Conservation (phyloP, 2,113 vertebrate genomes). For the Caracal caracal region DNA sequence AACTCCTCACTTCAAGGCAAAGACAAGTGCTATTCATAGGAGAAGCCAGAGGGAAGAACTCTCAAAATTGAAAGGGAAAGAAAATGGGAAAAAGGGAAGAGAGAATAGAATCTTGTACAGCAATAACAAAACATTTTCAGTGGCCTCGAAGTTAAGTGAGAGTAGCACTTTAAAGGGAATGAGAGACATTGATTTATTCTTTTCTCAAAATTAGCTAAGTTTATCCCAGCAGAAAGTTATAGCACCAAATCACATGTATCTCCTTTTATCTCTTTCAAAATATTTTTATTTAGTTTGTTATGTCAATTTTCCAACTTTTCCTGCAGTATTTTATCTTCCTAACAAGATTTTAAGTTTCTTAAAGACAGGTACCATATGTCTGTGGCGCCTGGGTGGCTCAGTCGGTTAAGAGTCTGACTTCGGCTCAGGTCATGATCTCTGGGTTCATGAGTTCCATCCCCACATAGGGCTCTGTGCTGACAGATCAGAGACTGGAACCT, state of each 20-base stretch:
- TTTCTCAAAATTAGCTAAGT: neutral
- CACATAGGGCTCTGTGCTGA: no score
- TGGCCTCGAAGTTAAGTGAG: neutral
- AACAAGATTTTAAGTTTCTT: slow-evolving; percentile 16
- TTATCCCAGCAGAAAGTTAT: neutral
- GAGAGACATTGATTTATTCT: neutral
- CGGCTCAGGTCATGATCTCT: no score
- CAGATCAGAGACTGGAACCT: no score
- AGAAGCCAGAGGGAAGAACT: neutral
- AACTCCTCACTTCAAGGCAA: slow-evolving; percentile 5
- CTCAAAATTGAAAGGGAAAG: neutral
- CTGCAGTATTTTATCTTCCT: neutral
- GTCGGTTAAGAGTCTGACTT: no score
- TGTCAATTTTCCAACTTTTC: neutral
- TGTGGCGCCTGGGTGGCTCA: no score
- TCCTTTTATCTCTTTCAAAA: slow-evolving; percentile 14
- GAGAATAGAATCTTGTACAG: accelerated
- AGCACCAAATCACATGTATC: neutral
- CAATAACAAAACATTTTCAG: neutral
- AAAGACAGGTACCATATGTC: neutral
- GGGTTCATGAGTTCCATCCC: no score
- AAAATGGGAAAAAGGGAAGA: neutral
- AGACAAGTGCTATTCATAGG: neutral
- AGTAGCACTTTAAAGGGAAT: neutral
- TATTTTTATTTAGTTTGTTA: neutral